Evolutionary conservation across 2,888 invertebrate species (phyloP), one percentile per base, ranked within the genome.

Genomic region (Notodonta ziczac): DNA sequence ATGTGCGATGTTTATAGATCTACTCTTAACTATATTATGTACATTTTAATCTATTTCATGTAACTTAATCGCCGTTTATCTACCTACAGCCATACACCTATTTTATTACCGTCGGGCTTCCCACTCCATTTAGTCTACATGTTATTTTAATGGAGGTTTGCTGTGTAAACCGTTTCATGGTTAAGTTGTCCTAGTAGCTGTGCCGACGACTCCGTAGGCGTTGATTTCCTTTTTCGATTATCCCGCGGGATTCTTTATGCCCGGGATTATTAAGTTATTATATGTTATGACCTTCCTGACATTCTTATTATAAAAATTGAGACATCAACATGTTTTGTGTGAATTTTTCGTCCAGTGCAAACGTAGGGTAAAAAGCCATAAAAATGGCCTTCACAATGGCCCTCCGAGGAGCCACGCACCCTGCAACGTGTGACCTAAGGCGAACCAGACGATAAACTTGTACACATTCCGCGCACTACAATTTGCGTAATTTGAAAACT

Each of bases 401-500:
- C n/a, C 46, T n/a, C 46, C 5, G 5, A 46, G n/a, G 16, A 16
- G 51, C 24, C 51, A 51, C 14, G 14, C 51, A 7, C 16, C 16
- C 9, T 0, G 14, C 16, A 16, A 51, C 57, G 61, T 62, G 67
- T 74, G 59, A 75, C 77, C 77, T 69, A 67, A 61, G 75, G 73
- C 73, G 62, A 63, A 57, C 39, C 62, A 69, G 48, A 61, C 71
- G 62, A 50, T 63, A 67, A 58, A 76, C 71, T 63, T 63, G 64
- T 57, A 56, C 57, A 65, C 56, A 55, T 40, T 55, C 52, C 61
- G 63, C 63, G 63, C 73, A 64, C 75, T 73, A 74, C 85, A 85
- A 86, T 86, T 86, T 86, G 70, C 82, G 77, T 83, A 82, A 85
- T 85, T 77, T 77, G 76, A 73, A 74, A 77, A 74, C 74, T 63